phyloP scores from a whole-genome alignment of 2,888 invertebrate genomes.

The Idaea biselata region DNA sequence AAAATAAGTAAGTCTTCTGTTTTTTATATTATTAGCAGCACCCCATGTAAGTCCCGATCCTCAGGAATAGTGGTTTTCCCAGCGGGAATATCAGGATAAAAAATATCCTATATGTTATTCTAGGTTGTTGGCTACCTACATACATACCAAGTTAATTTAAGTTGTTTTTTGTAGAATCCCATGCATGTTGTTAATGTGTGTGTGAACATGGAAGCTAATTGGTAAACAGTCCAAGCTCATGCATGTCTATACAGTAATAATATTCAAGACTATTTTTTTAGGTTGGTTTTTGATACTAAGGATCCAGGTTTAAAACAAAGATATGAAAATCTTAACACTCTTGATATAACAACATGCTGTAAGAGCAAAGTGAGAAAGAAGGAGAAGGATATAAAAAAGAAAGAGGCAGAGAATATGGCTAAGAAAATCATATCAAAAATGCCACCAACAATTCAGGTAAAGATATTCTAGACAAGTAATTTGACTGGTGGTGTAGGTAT shows the following conservation, averaged over 20 bases:
- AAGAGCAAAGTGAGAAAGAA: slow-evolving; percentile 49
- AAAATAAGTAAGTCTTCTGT: slow-evolving; percentile 72
- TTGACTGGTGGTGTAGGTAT: background rate
- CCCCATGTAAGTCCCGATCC: no score
- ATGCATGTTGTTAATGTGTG: no score
- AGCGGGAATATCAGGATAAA: no score
- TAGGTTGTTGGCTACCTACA: no score
- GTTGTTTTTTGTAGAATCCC: no score
- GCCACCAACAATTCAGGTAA: slow-evolving; percentile 68
- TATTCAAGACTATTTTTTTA: slow-evolving; percentile 33
- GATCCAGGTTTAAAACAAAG: slow-evolving; percentile 60
- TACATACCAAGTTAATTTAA: no score
- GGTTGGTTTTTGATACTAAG: slow-evolving; percentile 64
- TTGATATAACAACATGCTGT: slow-evolving; percentile 67
- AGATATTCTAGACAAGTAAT: background rate
- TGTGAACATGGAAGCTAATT: no score
- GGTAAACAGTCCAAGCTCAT: no score
- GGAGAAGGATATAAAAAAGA: slow-evolving; percentile 44
- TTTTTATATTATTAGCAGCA: background rate
- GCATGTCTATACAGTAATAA: background rate
- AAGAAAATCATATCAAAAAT: slow-evolving; percentile 53
- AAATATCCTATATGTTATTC: no score
- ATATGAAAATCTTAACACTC: slow-evolving; percentile 55
- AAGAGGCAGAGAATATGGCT: slow-evolving; percentile 31
- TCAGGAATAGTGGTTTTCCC: no score